phyloP scores from a whole-genome alignment of 2,797 vertebrate species.

The Crocodylus rhombifer region DNA sequence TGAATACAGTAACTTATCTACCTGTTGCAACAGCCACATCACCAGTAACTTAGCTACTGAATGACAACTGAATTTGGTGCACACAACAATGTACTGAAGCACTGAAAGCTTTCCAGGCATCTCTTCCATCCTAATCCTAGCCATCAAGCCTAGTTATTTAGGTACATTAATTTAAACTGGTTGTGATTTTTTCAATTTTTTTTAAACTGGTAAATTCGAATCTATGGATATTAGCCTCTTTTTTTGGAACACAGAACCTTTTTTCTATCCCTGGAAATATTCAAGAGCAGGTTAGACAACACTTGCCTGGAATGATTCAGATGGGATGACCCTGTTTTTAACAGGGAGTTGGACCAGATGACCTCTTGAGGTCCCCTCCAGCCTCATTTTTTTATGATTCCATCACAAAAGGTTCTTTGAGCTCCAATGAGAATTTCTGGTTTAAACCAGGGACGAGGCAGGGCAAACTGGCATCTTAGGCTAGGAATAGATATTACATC shows the following conservation, averaged over 20 bases:
- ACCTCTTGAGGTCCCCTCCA: too few species aligned
- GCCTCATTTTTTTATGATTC: too few species aligned
- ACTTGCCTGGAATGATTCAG: too few species aligned
- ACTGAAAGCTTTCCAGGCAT: background rate
- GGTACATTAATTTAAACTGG: background rate
- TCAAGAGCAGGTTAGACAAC: background rate
- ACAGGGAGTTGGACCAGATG: too few species aligned
- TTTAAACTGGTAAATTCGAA: background rate
- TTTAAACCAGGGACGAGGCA: too few species aligned
- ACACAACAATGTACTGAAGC: background rate
- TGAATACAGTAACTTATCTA: background rate
- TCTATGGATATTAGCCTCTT: background rate
- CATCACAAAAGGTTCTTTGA: too few species aligned
- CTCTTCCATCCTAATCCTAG: background rate
- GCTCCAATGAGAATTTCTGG: too few species aligned
- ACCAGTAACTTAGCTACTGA: too few species aligned
- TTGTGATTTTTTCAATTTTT: background rate
- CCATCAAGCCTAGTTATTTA: background rate
- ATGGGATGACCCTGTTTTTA: too few species aligned
- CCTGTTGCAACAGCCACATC: background rate
- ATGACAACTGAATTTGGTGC: background rate
- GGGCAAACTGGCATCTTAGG: too few species aligned
- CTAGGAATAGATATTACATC: too few species aligned
- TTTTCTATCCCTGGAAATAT: background rate
- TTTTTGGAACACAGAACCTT: constrained; percentile 8